Evolutionary conservation across 2,888 invertebrate species (phyloP).

Genomic region (Bellardia pandia): DNA sequence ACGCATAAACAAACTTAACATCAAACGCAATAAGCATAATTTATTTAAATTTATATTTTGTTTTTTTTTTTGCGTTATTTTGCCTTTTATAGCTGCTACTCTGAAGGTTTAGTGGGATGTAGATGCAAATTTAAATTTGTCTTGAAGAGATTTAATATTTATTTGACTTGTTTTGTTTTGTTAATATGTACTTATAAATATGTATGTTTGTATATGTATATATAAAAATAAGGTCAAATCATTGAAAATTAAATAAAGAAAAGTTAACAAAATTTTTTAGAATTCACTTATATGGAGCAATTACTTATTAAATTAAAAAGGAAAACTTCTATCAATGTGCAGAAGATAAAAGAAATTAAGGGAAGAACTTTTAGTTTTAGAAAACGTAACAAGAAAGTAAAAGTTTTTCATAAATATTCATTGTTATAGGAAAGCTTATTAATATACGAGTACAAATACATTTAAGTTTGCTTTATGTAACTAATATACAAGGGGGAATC

Average conservation of each 20-base stretch:
- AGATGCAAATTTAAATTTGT: constrained; percentile 6
- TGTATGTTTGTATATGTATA: not conserved
- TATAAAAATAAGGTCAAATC: not conserved
- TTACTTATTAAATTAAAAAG: no score
- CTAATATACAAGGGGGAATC: no score
- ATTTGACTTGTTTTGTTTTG: not conserved
- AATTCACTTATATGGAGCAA: no score
- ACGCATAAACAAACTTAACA: not conserved
- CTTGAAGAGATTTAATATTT: constrained; percentile 11
- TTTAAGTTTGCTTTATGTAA: no score
- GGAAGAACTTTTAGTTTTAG: no score
- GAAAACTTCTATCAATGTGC: no score
- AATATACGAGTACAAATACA: no score
- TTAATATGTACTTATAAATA: not conserved
- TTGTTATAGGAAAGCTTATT: no score
- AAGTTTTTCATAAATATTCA: no score
- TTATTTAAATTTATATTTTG: constrained; percentile 18
- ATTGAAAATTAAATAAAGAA: not conserved
- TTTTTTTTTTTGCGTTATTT: constrained; percentile 13
- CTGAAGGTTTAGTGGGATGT: not conserved
- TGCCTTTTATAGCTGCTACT: not conserved
- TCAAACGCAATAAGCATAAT: constrained; percentile 18
- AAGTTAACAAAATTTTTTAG: no score
- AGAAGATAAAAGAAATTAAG: no score
- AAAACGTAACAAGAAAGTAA: no score